These are phyloP conservation scores for Semotilus atromaculatus DNA, from an alignment of 2,797 vertebrate genomes.

Conservation along the genomic window DNA sequence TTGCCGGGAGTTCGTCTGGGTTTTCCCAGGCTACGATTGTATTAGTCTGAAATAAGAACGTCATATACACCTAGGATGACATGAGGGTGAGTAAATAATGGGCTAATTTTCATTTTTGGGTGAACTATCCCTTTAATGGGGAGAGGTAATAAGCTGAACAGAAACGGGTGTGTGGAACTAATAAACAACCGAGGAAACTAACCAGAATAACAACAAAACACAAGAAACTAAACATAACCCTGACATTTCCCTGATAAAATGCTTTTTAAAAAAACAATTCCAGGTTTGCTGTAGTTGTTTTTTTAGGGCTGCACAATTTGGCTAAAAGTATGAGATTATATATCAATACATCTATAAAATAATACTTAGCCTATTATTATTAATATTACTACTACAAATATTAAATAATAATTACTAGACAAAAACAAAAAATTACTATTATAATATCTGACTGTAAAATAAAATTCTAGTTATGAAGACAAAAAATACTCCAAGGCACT, in stretches of 20 bases:
- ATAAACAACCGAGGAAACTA: neutral
- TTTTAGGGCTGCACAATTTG: neutral
- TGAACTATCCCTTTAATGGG: too few species aligned
- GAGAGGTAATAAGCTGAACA: neutral
- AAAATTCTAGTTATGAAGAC: neutral
- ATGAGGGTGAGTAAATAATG: too few species aligned
- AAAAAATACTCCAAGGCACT: too few species aligned
- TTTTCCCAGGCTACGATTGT: too few species aligned
- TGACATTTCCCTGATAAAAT: neutral
- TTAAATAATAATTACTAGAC: neutral
- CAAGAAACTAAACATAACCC: neutral
- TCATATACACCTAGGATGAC: too few species aligned
- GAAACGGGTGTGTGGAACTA: neutral
- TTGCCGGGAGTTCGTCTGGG: too few species aligned
- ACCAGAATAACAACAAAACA: neutral
- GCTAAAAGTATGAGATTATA: neutral
- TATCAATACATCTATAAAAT: neutral
- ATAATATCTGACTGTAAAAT: neutral
- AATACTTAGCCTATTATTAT: neutral
- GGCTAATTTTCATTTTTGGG: too few species aligned
- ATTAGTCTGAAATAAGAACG: too few species aligned
- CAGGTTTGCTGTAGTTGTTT: neutral
- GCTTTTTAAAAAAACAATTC: neutral
- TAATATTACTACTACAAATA: neutral
- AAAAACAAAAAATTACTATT: neutral